Base-by-base conservation (phyloP, 2,797 vertebrate genomes). In the Mus spretus region DNA sequence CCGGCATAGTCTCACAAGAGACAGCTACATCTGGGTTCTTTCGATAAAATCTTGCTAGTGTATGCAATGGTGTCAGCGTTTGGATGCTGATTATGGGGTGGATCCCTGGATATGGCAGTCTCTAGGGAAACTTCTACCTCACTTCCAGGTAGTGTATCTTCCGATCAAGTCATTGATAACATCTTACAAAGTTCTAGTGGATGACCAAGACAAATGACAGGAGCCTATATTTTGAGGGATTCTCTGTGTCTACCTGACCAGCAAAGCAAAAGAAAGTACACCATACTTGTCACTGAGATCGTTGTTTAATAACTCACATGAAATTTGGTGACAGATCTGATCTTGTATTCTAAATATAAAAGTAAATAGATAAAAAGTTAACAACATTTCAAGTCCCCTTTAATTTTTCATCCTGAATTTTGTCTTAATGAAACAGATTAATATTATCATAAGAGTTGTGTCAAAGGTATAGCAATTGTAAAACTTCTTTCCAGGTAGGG, bases 401-500 rank as follows among this genome's bases (percentile, higher is more conserved):
- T 81, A 79, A 37, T 91, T 88, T 87, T 89, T 57, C 40, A 24
- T 79, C 11, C 19, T 85, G 2, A 19, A 88, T 91, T 84, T 78
- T 79, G 9, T 83, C 84, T 93, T 72, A 95, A 86, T 44, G 55
- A 94, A 97, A 90, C 82, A 22, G 9, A 55, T 55, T n/a, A 87
- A 81, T 61, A 1, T 65, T 83, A 81, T 34, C 37, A 83, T 1
- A 72, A 37, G 89, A 14, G 1, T 61, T 72, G 5, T 81, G 12
- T 90, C 53, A 91, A 81, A 67, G 57, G 0, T 61, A 19, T 65
- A 34, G 55, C 20, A 63, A 57, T 87, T n/a, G 53, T 28, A 74
- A 40, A 20, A 0, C 50, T 3, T 94, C 91, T 34, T 91, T 80
- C 11, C 2, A 24, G 65, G 37, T 40, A 40, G 37, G 37, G 37